phyloP scores from a whole-genome alignment of 2,797 vertebrate genomes.

The Rhinatrema bivittatum region DNA sequence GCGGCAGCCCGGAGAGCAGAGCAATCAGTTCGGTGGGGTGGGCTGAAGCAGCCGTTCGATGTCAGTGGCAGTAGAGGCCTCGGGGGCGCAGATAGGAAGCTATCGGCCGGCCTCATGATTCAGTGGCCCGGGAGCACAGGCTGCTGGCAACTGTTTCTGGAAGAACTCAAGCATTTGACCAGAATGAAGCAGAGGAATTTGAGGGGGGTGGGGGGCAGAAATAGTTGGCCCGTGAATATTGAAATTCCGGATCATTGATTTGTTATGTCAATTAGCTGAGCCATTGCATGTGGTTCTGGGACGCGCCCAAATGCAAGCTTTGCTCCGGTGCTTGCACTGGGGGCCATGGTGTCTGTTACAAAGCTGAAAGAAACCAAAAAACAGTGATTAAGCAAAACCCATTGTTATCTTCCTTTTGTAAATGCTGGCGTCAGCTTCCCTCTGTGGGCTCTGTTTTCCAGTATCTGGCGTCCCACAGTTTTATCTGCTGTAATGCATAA shows the following conservation, averaged over 20 bases:
- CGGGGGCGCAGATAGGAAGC: too few species aligned
- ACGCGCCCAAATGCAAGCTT: conserved; percentile 17
- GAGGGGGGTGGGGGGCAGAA: too few species aligned
- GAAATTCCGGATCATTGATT: conserved; percentile 25
- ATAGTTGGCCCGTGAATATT: conserved; percentile 20
- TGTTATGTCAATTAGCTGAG: conserved; percentile 6
- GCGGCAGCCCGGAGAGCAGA: too few species aligned
- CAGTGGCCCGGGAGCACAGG: conserved; percentile 13
- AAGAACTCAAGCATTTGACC: background rate
- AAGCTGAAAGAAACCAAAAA: conserved; percentile 11
- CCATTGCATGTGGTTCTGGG: conserved; percentile 11
- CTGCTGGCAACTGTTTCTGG: background rate
- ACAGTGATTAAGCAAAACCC: background rate
- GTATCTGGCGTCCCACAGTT: conserved; percentile 6
- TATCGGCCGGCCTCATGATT: conserved; percentile 8
- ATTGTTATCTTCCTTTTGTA: accelerated
- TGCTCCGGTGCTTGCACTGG: conserved; percentile 12
- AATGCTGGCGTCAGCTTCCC: background rate
- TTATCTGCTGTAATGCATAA: too few species aligned
- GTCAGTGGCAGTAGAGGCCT: too few species aligned
- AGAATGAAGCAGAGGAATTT: conserved; percentile 35
- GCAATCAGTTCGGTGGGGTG: too few species aligned
- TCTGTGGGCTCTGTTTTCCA: conserved; percentile 2
- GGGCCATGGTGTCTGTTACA: conserved; percentile 5
- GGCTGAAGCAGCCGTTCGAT: too few species aligned